phyloP scores from a whole-genome alignment of 2,888 invertebrate genomes.

The Chrysotoxum bicinctum region DNA sequence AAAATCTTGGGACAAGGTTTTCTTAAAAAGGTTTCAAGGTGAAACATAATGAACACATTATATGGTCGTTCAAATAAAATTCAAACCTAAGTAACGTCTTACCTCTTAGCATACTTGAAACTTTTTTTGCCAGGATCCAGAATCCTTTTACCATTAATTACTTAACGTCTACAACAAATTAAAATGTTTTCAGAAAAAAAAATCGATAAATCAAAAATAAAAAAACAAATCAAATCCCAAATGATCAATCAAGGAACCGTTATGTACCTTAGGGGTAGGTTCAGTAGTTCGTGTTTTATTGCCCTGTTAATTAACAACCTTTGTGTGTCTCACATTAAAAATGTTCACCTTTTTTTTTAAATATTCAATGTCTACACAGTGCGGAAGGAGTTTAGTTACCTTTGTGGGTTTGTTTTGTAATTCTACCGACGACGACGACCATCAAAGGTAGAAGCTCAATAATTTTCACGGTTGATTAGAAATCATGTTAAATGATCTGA shows the following conservation, averaged over 20 bases:
- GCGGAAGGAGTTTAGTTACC: constrained; percentile 26
- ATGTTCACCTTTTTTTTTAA: background rate
- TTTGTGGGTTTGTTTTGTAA: background rate
- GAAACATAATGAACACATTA: too few species aligned
- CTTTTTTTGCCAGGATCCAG: too few species aligned
- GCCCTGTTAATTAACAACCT: background rate
- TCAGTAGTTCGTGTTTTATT: background rate
- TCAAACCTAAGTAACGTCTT: too few species aligned
- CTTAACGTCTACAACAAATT: too few species aligned
- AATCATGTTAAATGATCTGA: constrained; percentile 64
- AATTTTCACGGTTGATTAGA: constrained; percentile 69
- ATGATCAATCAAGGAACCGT: background rate
- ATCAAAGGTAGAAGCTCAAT: constrained; percentile 67
- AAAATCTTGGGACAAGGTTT: too few species aligned
- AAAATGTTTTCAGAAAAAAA: too few species aligned
- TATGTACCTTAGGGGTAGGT: background rate
- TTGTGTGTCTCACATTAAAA: background rate
- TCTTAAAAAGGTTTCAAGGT: too few species aligned
- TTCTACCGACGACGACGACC: background rate
- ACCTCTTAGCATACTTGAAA: too few species aligned
- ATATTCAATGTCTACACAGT: background rate
- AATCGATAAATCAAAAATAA: background rate
- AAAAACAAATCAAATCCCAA: background rate
- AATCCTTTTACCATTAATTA: too few species aligned
- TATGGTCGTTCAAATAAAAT: too few species aligned